These are phyloP conservation scores for Zaprionus camerounensis DNA, from an alignment of 1,140 invertebrate species.

Conservation along the genomic window DNA sequence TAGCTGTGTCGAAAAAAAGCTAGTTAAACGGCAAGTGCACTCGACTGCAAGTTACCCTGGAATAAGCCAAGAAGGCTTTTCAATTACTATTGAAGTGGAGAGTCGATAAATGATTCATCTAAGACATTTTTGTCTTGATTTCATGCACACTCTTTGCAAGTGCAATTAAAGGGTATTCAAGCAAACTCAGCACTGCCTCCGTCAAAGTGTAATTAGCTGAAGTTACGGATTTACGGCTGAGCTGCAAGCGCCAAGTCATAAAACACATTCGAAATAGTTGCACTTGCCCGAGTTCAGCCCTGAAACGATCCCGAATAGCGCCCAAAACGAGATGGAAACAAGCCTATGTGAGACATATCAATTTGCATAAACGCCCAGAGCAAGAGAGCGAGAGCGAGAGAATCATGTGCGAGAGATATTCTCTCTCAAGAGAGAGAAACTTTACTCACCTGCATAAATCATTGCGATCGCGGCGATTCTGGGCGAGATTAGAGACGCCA, in stretches of 20 bases:
- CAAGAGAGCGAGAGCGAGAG: conserved; percentile 38
- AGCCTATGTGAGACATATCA: conserved; percentile 32
- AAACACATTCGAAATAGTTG: conserved; percentile 47
- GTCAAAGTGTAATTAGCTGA: conserved; percentile 54
- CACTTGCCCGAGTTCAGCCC: conserved; percentile 36
- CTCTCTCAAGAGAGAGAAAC: not conserved
- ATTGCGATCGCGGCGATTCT: conserved; percentile 64
- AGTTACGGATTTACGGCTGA: conserved; percentile 58
- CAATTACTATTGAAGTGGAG: not conserved
- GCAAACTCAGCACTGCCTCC: not conserved
- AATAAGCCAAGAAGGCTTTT: not conserved
- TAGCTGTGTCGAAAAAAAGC: conserved; percentile 13
- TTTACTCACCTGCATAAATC: conserved; percentile 74
- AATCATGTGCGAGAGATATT: not conserved
- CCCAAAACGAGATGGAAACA: conserved; percentile 20
- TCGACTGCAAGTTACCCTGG: not conserved
- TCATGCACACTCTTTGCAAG: not conserved
- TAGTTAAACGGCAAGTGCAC: not conserved
- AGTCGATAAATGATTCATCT: not conserved
- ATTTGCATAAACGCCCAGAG: conserved; percentile 52
- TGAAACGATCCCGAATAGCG: conserved; percentile 26
- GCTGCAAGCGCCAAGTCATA: conserved; percentile 29
- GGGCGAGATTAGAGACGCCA: conserved; percentile 68
- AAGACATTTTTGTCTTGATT: not conserved
- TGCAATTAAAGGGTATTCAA: conserved; percentile 11